Evolutionary conservation across 2,888 invertebrate species (phyloP), one percentile per base, ranked within the genome.

Genomic region (Apamea crenata): DNA sequence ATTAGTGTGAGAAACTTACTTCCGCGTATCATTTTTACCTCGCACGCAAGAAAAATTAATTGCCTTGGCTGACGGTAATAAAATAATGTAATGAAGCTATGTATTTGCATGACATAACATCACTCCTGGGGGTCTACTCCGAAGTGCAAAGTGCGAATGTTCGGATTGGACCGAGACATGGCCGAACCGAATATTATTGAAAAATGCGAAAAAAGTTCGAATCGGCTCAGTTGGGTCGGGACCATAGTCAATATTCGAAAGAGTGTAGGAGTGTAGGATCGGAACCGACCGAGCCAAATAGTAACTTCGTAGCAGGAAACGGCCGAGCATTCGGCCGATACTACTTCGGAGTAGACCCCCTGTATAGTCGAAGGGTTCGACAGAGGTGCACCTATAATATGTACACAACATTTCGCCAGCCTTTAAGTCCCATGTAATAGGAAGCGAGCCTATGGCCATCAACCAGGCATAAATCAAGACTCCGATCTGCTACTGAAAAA

Each of bases 1-100:
- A 72, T 72, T 83, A 69, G 10, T 83, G 50, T 72, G 61, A 47
- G 53, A 50, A 78, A 70, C 7, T 25, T 44, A 25, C 36, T 63
- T 47, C 47, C 29, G 16, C 6, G 16, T 63, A 40, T 69, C 1
- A 50, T 59, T 66, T 65, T 40, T 25, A 8, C 40, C 8, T 72
- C 21, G 2, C 29, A 29, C 12, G 21, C 7, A 16, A 6, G 32
- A 7, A 29, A 56, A 8, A 16, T 29, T 21, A 44, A n/a, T 32
- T 29, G 18, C 10, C 16, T n/a, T 56, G 21, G 4, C 21, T 36
- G 10, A 76, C 40, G 14, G n/a, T 47, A 18, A 29, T 36, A 36
- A 36, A 50, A 36, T 32, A 32, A 63, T 63, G 1, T 32, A 29
- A 63, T 32, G 44, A 47, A 67, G 50, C n/a, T 36, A 14, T 14